Evolutionary conservation across 1,140 invertebrate genomes (phyloP).

Genomic region (Antheraea mylitta): DNA sequence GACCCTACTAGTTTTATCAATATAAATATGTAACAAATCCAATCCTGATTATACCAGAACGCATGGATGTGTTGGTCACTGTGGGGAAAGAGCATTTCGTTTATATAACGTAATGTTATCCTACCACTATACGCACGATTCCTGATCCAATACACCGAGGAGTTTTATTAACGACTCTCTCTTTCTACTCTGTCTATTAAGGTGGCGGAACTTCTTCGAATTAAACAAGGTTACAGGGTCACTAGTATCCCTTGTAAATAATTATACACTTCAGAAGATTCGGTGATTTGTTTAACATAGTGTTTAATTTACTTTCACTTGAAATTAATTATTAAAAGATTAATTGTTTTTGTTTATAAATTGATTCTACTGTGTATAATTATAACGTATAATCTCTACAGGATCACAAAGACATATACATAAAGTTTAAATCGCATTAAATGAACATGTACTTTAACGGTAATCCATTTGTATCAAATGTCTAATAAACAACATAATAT

Average conservation of each 20-base stretch:
- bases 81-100: not conserved
- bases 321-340: not conserved
- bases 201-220: conserved; percentile 67
- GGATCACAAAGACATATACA: not conserved
- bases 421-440: not conserved
- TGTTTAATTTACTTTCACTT: conserved; percentile 26
- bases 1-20: conserved; percentile 20
- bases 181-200: conserved; percentile 61
- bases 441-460: not conserved
- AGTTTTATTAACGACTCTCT: conserved; percentile 29
- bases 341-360: not conserved
- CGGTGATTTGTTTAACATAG: conserved; percentile 48
- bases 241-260: conserved; percentile 58
- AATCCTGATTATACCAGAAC: conserved; percentile 4
- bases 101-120: conserved; percentile 28
- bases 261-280: conserved; percentile 25
- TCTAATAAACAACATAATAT: not conserved
- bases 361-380: conserved; percentile 1
- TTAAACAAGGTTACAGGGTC: conserved; percentile 63
- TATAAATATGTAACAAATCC: conserved; percentile 14
- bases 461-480: not conserved
- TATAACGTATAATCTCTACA: not conserved
- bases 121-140: conserved; percentile 39
- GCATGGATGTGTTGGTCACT: not conserved
- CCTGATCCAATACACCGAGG: conserved; percentile 37